These are phyloP conservation scores for Apis florea DNA, from an alignment of 1,140 invertebrate genomes.

Conservation along the genomic window DNA sequence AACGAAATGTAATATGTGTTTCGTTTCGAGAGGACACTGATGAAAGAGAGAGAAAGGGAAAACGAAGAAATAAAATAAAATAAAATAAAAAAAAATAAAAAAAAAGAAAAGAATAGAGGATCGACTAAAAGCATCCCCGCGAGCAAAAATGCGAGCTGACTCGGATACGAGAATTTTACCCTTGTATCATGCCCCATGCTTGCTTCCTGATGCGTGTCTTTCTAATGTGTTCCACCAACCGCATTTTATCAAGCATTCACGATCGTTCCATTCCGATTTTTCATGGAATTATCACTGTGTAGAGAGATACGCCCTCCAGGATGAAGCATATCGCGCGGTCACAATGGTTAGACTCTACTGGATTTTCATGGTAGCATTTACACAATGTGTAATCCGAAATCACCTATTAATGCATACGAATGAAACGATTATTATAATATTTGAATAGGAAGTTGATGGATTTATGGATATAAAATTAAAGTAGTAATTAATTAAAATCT, in stretches of 20 bases:
- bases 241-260: background rate
- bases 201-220: background rate
- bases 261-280: background rate
- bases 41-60: too few species aligned
- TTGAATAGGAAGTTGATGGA: too few species aligned
- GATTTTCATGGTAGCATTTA: constrained; percentile 10
- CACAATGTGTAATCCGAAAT: background rate
- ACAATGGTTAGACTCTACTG: background rate
- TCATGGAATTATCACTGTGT: background rate
- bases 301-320: too few species aligned
- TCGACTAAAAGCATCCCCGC: constrained; percentile 29
- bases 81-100: background rate
- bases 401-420: constrained; percentile 3
- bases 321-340: background rate
- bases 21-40: background rate
- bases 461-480: constrained; percentile 1
- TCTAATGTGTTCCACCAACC: background rate
- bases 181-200: background rate
- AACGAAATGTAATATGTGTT: constrained; percentile 25
- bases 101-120: too few species aligned
- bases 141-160: constrained; percentile 46
- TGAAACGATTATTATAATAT: background rate
- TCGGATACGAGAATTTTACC: constrained; percentile 9
- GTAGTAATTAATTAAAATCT: too few species aligned
- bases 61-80: background rate